Percentiles rank a stretch among this genome's conserved stretches.
Conservation (phyloP, 2,888 invertebrate species). For the Harpagoxenus sublaevis region DNA sequence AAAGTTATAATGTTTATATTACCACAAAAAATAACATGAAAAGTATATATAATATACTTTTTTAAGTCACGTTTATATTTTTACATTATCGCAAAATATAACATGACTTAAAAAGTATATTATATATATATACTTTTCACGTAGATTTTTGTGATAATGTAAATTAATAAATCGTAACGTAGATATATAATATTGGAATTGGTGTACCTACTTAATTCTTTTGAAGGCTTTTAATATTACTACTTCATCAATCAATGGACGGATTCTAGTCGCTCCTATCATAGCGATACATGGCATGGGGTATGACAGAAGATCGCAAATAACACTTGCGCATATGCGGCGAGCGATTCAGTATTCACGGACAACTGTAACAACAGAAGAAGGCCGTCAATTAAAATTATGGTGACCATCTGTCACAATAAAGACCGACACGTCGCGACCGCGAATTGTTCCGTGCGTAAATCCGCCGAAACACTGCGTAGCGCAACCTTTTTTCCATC, state of each 20-base stretch:
- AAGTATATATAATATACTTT: too few species aligned
- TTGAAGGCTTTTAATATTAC: background rate
- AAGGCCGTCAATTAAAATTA: slow-evolving; percentile 66
- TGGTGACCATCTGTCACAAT: slow-evolving; percentile 69
- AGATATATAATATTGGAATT: background rate
- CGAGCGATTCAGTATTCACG: slow-evolving; percentile 41
- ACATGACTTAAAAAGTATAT: too few species aligned
- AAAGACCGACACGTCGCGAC: slow-evolving; percentile 57
- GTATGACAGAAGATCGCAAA: slow-evolving; percentile 38
- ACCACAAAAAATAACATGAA: too few species aligned
- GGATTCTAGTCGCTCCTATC: slow-evolving; percentile 14
- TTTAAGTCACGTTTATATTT: background rate
- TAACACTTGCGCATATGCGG: slow-evolving; percentile 54
- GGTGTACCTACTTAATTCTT: background rate
- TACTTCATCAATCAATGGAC: slow-evolving; percentile 32
- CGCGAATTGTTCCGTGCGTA: slow-evolving; percentile 48
- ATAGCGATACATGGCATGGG: background rate
- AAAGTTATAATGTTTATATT: background rate
- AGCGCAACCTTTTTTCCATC: slow-evolving; percentile 60
- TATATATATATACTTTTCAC: too few species aligned
- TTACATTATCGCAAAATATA: too few species aligned
- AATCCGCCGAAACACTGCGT: slow-evolving; percentile 41
- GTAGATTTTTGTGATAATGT: background rate
- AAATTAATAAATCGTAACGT: background rate
- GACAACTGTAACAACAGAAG: slow-evolving; percentile 71